Conservation (phyloP, 2,113 vertebrate genomes). For the pig (Sus scrofa) region DNA sequence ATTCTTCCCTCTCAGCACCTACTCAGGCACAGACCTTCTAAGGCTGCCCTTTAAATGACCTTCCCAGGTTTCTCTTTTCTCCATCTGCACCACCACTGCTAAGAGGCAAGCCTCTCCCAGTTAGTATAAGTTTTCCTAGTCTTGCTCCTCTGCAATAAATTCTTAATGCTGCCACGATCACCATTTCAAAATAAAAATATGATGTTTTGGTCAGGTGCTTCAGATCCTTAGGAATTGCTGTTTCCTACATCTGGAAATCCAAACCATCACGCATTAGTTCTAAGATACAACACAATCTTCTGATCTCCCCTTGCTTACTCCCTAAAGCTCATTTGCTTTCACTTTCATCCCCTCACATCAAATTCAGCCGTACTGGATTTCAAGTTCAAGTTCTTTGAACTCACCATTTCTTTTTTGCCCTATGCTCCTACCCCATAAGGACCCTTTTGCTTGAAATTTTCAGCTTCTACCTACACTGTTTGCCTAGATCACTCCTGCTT, state of each 20-base stretch:
- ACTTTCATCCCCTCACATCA: not conserved
- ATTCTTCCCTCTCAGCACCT: not conserved
- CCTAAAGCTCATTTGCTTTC: not conserved
- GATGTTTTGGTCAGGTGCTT: not conserved
- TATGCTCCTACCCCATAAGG: not conserved
- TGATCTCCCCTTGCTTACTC: not conserved
- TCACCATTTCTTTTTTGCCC: not conserved
- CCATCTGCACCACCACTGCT: not conserved
- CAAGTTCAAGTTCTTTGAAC: not conserved
- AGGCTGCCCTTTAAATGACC: not conserved
- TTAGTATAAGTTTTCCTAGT: not conserved
- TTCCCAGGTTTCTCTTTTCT: not conserved
- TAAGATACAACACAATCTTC: not conserved
- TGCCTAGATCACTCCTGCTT: not conserved
- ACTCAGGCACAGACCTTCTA: conserved; percentile 1
- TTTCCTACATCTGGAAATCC: not conserved
- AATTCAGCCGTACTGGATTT: not conserved
- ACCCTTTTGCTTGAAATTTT: not conserved
- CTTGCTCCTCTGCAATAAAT: not conserved
- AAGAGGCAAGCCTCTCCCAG: not conserved
- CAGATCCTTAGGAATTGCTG: not conserved
- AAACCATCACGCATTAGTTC: not conserved
- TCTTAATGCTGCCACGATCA: not conserved
- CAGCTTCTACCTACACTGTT: not conserved
- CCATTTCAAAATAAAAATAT: not conserved